These are phyloP conservation scores for Chironomus riparius DNA, from an alignment of 2,888 invertebrate species.

Conservation along the genomic window DNA sequence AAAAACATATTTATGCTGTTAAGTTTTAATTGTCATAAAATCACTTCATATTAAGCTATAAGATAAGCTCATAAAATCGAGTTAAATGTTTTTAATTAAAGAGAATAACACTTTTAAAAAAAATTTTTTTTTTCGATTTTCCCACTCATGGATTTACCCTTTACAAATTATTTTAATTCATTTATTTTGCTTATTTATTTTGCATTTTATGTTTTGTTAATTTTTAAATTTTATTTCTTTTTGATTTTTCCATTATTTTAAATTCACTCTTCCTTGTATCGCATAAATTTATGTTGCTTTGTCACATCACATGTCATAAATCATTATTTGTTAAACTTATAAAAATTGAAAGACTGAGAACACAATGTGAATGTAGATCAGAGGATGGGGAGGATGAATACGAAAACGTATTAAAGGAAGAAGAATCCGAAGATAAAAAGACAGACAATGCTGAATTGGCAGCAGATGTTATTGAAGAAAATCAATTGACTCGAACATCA, in stretches of 20 bases:
- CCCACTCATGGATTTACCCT: too few relatives aligned
- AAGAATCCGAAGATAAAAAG: constrained; percentile 15
- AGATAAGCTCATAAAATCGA: too few relatives aligned
- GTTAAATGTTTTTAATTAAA: too few relatives aligned
- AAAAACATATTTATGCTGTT: too few relatives aligned
- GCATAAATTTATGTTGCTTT: not conserved
- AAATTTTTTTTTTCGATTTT: too few relatives aligned
- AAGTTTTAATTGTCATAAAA: too few relatives aligned
- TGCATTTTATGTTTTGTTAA: not conserved
- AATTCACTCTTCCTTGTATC: not conserved
- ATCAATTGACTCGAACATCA: constrained; percentile 66
- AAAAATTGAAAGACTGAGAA: constrained; percentile 10
- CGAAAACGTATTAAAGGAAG: not conserved
- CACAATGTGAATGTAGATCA: constrained; percentile 24
- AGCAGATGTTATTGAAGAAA: constrained; percentile 46
- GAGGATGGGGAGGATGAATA: constrained; percentile 35
- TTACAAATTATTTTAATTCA: too few relatives aligned
- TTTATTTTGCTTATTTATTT: too few relatives aligned
- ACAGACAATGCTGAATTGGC: constrained; percentile 32
- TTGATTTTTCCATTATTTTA: not conserved
- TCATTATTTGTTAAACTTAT: constrained; percentile 3
- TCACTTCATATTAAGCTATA: too few relatives aligned
- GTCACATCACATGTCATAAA: not conserved
- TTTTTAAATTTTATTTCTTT: not conserved
- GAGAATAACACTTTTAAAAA: too few relatives aligned